Evolutionary conservation across 1,140 invertebrate genomes (phyloP), one percentile per base, ranked within the genome.

Genomic region (Charaxes varanes): DNA sequence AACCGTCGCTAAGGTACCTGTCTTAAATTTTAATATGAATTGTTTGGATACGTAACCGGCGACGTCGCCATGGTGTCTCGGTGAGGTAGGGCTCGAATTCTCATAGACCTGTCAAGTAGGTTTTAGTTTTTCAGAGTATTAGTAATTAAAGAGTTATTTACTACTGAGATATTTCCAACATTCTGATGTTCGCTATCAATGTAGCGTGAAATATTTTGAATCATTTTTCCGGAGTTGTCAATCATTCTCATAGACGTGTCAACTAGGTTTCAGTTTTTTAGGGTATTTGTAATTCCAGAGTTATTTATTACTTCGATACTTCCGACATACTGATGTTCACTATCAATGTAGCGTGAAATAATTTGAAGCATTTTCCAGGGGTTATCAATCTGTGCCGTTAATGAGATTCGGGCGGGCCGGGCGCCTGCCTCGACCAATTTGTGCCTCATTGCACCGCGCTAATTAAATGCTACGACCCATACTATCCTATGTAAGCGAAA

Each of bases 281-380:
- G 12, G 13, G 14, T 19, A n/a, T n/a, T n/a, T n/a, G n/a, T n/a
- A n/a, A n/a, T n/a, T n/a, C n/a, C n/a, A n/a, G n/a, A n/a, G n/a
- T 33, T 24, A 48, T 40, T 43, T 33, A 44, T 28, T 27, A 41
- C 47, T 55, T 45, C 53, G 53, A 61, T 49, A 59, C 43, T 34
- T 43, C 43, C 50, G 60, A 18, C 50, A 52, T 57, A 51, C 43
- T 62, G 51, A 77, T 74, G 69, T 74, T 69, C 62, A 77, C 71
- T 73, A 77, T 71, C 63, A 71, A 78, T 78, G 69, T 69, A 68
- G 56, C 67, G 63, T 69, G 46, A 78, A 78, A 81, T 76, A 74
- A 70, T 77, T 77, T 67, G 53, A 65, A 78, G 54, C 71, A 63
- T 73, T 81, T 76, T 73, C 70, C 66, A 65, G 58, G 41, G 69